Evolutionary conservation across 2,888 invertebrate genomes (phyloP).

Genomic region (Drosophila barbarae): DNA sequence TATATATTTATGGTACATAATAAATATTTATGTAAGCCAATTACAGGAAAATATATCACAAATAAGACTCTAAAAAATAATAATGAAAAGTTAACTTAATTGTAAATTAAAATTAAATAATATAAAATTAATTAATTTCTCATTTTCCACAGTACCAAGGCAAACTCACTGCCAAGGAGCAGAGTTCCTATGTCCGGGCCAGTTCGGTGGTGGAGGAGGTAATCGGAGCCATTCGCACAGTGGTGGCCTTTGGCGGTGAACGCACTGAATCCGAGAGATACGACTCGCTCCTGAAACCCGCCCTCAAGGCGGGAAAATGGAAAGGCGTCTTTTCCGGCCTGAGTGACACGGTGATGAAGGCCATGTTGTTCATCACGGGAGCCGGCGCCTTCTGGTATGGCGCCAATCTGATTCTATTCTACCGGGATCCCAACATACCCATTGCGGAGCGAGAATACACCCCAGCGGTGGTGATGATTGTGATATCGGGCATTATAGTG

Average conservation of each 20-base stretch:
- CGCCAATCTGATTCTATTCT: slow-evolving; percentile 84
- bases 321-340: slow-evolving; percentile 85
- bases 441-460: slow-evolving; percentile 83
- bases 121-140: not conserved
- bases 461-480: slow-evolving; percentile 86
- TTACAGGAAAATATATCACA: not conserved
- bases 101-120: not conserved
- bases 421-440: slow-evolving; percentile 80
- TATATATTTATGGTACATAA: no score
- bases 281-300: slow-evolving; percentile 80
- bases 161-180: slow-evolving; percentile 83
- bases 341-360: slow-evolving; percentile 86
- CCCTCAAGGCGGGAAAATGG: slow-evolving; percentile 82
- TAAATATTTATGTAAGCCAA: not conserved
- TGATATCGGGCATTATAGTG: slow-evolving; percentile 86
- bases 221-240: slow-evolving; percentile 86
- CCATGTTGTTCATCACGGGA: slow-evolving; percentile 86
- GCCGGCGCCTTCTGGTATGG: slow-evolving; percentile 90
- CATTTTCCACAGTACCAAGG: slow-evolving; percentile 81
- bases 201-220: slow-evolving; percentile 89
- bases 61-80: not conserved
- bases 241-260: slow-evolving; percentile 88
- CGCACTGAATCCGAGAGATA: slow-evolving; percentile 84
- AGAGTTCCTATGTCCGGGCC: slow-evolving; percentile 87
- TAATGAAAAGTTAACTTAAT: not conserved